These are phyloP conservation scores for Hipparchia semele DNA, from an alignment of 2,888 invertebrate species.

Conservation along the genomic window DNA sequence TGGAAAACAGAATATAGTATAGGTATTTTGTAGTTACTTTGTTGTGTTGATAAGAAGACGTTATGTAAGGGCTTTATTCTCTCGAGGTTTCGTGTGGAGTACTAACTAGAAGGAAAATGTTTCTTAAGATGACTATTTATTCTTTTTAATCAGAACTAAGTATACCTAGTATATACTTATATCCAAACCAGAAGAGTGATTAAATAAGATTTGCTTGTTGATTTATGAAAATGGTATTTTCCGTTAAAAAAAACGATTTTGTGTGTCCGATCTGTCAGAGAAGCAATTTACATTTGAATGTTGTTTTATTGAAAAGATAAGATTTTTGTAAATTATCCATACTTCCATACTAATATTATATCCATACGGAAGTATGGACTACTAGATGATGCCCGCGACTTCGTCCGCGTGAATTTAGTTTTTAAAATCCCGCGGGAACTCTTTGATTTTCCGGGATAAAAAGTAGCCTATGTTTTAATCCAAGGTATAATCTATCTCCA, in stretches of 20 bases:
- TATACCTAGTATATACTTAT: too few relatives aligned
- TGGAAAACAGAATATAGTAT: neutral
- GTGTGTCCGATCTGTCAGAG: neutral
- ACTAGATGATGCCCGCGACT: too few relatives aligned
- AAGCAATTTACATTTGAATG: neutral
- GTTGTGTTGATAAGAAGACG: constrained; percentile 1
- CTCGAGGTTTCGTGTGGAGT: neutral
- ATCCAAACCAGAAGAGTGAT: too few relatives aligned
- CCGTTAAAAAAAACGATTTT: neutral
- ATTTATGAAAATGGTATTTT: neutral
- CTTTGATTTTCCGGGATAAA: too few relatives aligned
- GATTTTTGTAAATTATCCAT: too few relatives aligned
- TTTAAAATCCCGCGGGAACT: too few relatives aligned
- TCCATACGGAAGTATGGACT: too few relatives aligned
- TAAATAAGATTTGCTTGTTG: neutral
- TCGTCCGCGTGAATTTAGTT: too few relatives aligned
- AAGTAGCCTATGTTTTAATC: too few relatives aligned
- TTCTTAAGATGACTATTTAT: neutral
- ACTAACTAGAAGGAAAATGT: neutral
- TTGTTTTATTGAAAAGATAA: neutral
- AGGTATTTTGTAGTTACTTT: neutral
- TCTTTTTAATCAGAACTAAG: too few relatives aligned
- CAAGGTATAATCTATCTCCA: too few relatives aligned
- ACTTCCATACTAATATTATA: too few relatives aligned
- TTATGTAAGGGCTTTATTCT: neutral